Evolutionary conservation across 2,888 invertebrate species (phyloP).

Genomic region (Timandra comae): DNA sequence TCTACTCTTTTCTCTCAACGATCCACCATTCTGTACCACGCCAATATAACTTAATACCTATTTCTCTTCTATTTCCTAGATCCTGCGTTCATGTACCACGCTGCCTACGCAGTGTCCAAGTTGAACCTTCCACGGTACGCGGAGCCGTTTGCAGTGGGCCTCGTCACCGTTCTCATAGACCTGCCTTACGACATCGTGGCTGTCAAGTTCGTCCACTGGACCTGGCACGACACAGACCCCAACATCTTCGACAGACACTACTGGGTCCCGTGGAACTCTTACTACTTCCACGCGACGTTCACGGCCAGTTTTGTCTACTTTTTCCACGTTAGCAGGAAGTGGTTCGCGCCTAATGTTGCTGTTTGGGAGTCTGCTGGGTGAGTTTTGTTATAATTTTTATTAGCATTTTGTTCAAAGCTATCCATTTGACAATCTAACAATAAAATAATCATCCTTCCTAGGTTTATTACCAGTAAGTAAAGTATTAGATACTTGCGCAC

Average conservation of each 20-base stretch:
- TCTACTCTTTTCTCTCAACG: too few species aligned
- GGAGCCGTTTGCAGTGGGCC: conserved; percentile 81
- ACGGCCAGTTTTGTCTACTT: conserved; percentile 83
- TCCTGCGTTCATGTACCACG: conserved; percentile 78
- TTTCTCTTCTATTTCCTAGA: too few species aligned
- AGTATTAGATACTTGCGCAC: too few species aligned
- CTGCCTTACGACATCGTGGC: conserved; percentile 88
- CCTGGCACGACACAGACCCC: conserved; percentile 88
- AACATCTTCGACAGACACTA: conserved; percentile 84
- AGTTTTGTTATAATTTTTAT: conserved; percentile 16
- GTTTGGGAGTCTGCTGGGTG: conserved; percentile 79
- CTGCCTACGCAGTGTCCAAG: conserved; percentile 74
- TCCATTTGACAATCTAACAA: too few species aligned
- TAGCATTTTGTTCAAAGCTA: conserved; percentile 1
- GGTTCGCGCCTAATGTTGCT: conserved; percentile 68
- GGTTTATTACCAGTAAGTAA: too few species aligned
- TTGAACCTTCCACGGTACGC: conserved; percentile 75
- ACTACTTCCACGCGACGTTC: conserved; percentile 87
- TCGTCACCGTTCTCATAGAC: conserved; percentile 83
- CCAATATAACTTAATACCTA: too few species aligned
- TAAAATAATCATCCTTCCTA: too few species aligned
- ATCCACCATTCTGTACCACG: too few species aligned
- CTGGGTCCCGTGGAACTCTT: conserved; percentile 90
- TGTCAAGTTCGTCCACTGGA: conserved; percentile 88
- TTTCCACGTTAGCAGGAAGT: conserved; percentile 77